Evolutionary conservation across 2,888 invertebrate genomes (phyloP), one percentile per base, ranked within the genome.

Genomic region (Meiosimyza platycephala): DNA sequence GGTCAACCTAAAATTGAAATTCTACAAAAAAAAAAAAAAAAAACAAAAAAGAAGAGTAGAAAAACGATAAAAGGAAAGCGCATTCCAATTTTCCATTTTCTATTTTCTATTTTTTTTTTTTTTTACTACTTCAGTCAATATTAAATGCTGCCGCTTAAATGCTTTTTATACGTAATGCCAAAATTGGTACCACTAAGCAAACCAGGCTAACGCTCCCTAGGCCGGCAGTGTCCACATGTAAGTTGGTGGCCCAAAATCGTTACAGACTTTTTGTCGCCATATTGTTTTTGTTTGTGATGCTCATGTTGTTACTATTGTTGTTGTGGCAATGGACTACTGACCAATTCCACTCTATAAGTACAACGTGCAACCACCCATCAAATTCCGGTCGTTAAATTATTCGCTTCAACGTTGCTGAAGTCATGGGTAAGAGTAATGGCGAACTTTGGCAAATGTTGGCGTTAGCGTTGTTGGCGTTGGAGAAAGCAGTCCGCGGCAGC

Each of bases 231-330:
- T 28, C 22, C n/a, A 33, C 7, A 66, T 47, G 28, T 28, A 28
- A 28, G 40, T 40, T 57, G 28, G 15, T 16, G 18, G 11, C 28
- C 28, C 28, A 22, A 22, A 57, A 28, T 6, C 22, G 28, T 54
- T 66, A 33, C 54, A 66, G 66, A 52, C 66, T 54, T 66, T 54
- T 66, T 66, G 66, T 66, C 66, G 66, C 66, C 66, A 52, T 54
- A 54, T 54, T 54, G 33, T 66, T 52, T 52, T 47, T 40, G 6
- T 15, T 33, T 40, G 15, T 57, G 57, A 22, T 28, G 18, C 57
- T 28, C 7, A 16, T 12, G 57, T 28, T 40, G n/a, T 6, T 33
- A 15, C 11, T 6, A 11, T n/a, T 13, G 22, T 28, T 40, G 60
- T n/a, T 33, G 60, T 60, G 33, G 28, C 60, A 33, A 11, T 11